These are phyloP conservation scores for Pomatostomus ruficeps DNA, from an alignment of 2,113 vertebrate genomes.

Conservation along the genomic window DNA sequence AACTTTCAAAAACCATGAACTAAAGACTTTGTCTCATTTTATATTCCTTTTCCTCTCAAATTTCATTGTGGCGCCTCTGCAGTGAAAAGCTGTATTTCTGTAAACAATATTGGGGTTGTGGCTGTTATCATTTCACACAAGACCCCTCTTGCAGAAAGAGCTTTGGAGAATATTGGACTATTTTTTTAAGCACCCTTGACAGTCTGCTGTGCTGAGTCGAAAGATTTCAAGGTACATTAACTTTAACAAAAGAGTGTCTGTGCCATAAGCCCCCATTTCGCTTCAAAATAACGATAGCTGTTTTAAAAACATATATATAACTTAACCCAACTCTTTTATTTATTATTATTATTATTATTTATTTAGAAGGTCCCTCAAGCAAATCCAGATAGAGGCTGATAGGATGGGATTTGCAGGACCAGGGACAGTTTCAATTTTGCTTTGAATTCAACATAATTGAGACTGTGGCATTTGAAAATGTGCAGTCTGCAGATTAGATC, in stretches of 20 bases:
- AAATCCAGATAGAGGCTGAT: conserved; percentile 43
- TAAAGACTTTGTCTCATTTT: conserved; percentile 24
- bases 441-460: conserved; percentile 58
- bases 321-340: conserved; percentile 40
- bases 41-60: not conserved
- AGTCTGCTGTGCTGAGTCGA: conserved; percentile 49
- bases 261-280: conserved; percentile 30
- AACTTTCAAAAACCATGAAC: not conserved
- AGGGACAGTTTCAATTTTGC: conserved; percentile 37
- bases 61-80: not conserved
- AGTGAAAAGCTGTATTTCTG: conserved; percentile 47
- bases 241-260: conserved; percentile 56
- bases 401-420: conserved; percentile 39
- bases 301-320: conserved; percentile 43
- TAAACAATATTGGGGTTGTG: conserved; percentile 55
- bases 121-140: conserved; percentile 63
- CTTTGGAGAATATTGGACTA: conserved; percentile 56
- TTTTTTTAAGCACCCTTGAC: conserved; percentile 61
- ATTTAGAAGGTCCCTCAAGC: conserved; percentile 37
- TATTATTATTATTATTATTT: conserved; percentile 62
- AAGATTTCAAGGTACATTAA: conserved; percentile 66
- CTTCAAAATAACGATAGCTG: conserved; percentile 25
- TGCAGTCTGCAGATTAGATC: conserved; percentile 58
- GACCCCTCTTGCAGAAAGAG: conserved; percentile 45
- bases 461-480: conserved; percentile 60